Base-by-base conservation (phyloP, 1,140 invertebrate species). In the Pemphigus obesinymphae region DNA sequence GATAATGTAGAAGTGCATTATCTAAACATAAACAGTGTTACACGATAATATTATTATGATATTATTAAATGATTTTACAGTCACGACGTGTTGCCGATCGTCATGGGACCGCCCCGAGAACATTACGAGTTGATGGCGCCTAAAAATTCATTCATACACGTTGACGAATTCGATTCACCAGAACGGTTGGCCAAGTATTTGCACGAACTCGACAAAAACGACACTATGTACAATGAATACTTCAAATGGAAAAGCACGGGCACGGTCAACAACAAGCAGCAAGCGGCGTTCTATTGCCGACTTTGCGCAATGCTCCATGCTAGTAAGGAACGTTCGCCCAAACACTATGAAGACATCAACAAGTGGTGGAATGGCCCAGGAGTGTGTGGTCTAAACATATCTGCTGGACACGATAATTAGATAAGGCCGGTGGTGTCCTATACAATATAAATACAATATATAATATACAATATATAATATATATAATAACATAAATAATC, bases 281-380 rank as follows among this genome's bases (percentile, higher is more conserved):
- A n/a, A n/a, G 97, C 95, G 23, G 95, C 92, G 85, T 98, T 97
- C 86, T 97, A 95, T 92, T 98, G 97, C 86, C 91, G 96, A 2
- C 89, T 98, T 17, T 98, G 97, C 87, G 92, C 95, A 13, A 92
- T 96, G 89, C 86, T 96, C 34, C 95, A 97, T 86, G 93, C n/a
- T n/a, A n/a, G 93, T 82, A 37, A 3, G 10, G 10, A 68, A 8
- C 63, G 20, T 1, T 3, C 17, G 31, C 31, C 63, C 29, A 23
- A n/a, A 17, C 66, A 43, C 34, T 68, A 68, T 3, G 3, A n/a
- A n/a, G 37, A 40, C 66, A 2, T 40, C 20, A 43, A 70, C 66
- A 7, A 43, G 10, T 70, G 10, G 66, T 70, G 34, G 66, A 70
- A 8, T 8, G 66, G 34, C 15, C 31, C 37, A 8, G 66, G 20